Base-by-base conservation (phyloP, 2,888 invertebrate species). In the Noctua janthe region DNA sequence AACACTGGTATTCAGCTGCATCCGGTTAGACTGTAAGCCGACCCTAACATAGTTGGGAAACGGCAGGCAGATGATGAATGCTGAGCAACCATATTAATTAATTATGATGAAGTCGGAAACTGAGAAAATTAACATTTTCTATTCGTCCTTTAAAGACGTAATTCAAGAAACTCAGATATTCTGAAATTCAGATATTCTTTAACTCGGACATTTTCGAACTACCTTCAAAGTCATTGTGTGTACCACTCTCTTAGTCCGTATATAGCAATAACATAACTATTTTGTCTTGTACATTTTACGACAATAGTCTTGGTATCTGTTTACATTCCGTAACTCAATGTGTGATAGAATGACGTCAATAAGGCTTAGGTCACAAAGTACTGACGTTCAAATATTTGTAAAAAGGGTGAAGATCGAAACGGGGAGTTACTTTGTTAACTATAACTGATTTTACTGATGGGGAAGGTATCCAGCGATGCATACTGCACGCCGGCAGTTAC, bases 241-340 rank as follows among this genome's bases (percentile, higher is more conserved):
- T 59, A 49, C 15, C 13, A 72, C n/a, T 67, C 51, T 74, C 47
- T 11, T 35, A 76, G 17, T 39, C 7, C 7, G 2, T 29, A 62
- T 15, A n/a, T 29, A 54, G 67, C 20, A 62, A 43, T 39, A 70
- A 71, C 62, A 35, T 15, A 15, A 62, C 62, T 13, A 39, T 54
- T 29, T 4, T 43, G 56, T 35, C 71, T 15, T 10, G 54, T 49
- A 56, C 17, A 76, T 54, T 74, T 78, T n/a, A 70, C 64, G 54
- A 75, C 76, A 72, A 72, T 47, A 56, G 20, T 72, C 66, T 49
- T 23, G 29, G 74, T 71, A 83, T 79, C 80, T 85, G 77, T 62
- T 79, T 74, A 66, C 84, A 83, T 83, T 83, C 71, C 72, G 62
- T 87, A 78, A 59, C 83, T 78, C 29, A 64, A 49, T 67, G 49